Base-by-base conservation (phyloP, 2,888 invertebrate species). In the Eupithecia dodoneata region DNA sequence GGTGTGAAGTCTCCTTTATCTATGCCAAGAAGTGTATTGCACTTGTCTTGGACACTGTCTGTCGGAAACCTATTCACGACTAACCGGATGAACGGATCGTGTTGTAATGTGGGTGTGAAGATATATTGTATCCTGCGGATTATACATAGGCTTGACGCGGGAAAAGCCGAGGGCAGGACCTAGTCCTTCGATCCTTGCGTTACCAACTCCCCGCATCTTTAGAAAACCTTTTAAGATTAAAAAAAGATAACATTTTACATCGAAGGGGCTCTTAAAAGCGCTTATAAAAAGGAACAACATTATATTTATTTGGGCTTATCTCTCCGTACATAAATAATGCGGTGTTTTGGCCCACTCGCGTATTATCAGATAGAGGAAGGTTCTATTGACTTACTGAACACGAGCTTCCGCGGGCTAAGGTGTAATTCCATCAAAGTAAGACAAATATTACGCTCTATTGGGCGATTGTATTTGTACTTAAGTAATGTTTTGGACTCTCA, bases 321-420 rank as follows among this genome's bases (percentile, higher is more conserved):
- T 70, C 70, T 30, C 18, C 67, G 30, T 70, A 70, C 47, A 70
- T 70, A 71, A 71, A 55, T 71, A 71, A 55, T 71, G 13, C 44
- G 47, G 6, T 47, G 70, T 47, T 70, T 70, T 69, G 18, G 6
- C 18, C 47, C 70, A 9, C 30, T 44, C 13, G 30, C 65, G 59
- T 42, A 6, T 73, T 47, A 73, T 73, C 30, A 41, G 70, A 18
- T 47, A 66, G 15, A 42, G 13, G 70, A 47, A 45, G 18, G n/a
- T 44, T 63, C 15, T 42, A 66, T 66, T 66, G 66, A 66, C 66
- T 70, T 30, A 18, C 45, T 18, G 18, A 69, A 70, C 47, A 70
- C 47, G 45, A 12, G 47, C 10, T 45, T 30, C n/a, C 0, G 2
- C n/a, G 44, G n/a, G 3, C n/a, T 69, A 10, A 15, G n/a, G 45